Conservation (phyloP, 2,888 invertebrate species). For the Pristionchus maxplancki region DNA sequence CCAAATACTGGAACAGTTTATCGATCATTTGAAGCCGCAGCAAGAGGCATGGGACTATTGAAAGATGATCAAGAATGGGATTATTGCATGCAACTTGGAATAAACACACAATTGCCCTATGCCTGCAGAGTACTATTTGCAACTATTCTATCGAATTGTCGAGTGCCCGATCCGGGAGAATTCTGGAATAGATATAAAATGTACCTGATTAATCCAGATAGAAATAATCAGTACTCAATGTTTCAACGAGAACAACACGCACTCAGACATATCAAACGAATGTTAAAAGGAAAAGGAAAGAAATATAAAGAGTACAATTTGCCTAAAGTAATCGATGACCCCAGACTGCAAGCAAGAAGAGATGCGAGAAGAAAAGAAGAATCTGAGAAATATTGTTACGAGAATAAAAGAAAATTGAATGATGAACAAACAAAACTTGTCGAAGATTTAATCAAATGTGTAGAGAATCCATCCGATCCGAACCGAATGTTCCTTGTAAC, state of each 20-base stretch:
- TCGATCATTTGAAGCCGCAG: not conserved
- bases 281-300: not conserved
- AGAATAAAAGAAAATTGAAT: not conserved
- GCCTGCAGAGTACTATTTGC: not conserved
- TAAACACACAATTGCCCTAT: not conserved
- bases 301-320: conserved; percentile 21
- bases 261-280: conserved; percentile 7
- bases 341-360: not conserved
- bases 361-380: not conserved
- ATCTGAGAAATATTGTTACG: not conserved
- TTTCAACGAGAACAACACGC: not conserved
- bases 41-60: not conserved
- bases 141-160: conserved; percentile 3
- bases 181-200: conserved; percentile 26
- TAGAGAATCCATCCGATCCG: not conserved
- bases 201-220: not conserved
- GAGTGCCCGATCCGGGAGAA: not conserved
- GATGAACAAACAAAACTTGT: not conserved
- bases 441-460: not conserved
- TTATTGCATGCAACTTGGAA: conserved; percentile 15
- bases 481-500: conserved; percentile 48
- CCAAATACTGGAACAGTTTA: not conserved
- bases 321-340: conserved; percentile 1
- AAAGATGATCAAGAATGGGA: conserved; percentile 46
- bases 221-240: not conserved